Percentiles rank a stretch among this genome's conserved stretches.
phyloP scores from a whole-genome alignment of 2,113 vertebrate genomes.

The Megatriorchis doriae region DNA sequence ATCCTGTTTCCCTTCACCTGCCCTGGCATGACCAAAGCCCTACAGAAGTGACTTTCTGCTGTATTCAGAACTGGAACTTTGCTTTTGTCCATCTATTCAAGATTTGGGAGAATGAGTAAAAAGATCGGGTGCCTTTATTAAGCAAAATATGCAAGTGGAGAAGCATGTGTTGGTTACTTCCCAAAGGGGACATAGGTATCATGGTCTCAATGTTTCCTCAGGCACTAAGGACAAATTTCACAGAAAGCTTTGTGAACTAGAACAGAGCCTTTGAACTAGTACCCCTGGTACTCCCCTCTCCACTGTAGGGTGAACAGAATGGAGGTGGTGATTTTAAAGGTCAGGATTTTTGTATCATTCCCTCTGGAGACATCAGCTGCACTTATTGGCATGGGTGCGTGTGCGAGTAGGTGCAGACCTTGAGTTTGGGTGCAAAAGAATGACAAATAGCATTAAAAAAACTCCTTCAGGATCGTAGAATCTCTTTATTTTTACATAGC shows the following conservation, averaged over 20 bases:
- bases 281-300: fast-evolving
- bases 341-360: fast-evolving
- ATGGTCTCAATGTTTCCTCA: fast-evolving
- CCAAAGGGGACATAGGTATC: neutral
- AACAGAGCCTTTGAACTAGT: too few relatives aligned
- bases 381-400: fast-evolving
- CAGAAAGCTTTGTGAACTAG: neutral
- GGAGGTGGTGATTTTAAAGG: neutral
- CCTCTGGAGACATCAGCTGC: neutral
- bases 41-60: neutral
- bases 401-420: too few relatives aligned
- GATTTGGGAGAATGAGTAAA: neutral
- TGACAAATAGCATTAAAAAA: neutral
- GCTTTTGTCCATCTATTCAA: neutral
- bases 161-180: neutral
- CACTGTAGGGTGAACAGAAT: neutral
- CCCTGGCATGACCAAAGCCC: neutral
- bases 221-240: neutral
- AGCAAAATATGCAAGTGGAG: neutral
- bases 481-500: neutral
- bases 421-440: neutral
- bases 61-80: neutral
- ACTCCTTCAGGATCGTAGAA: neutral
- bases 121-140: neutral
- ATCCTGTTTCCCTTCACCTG: neutral